These are phyloP conservation scores for Lymantria monacha DNA, from an alignment of 2,888 invertebrate species.

Conservation along the genomic window DNA sequence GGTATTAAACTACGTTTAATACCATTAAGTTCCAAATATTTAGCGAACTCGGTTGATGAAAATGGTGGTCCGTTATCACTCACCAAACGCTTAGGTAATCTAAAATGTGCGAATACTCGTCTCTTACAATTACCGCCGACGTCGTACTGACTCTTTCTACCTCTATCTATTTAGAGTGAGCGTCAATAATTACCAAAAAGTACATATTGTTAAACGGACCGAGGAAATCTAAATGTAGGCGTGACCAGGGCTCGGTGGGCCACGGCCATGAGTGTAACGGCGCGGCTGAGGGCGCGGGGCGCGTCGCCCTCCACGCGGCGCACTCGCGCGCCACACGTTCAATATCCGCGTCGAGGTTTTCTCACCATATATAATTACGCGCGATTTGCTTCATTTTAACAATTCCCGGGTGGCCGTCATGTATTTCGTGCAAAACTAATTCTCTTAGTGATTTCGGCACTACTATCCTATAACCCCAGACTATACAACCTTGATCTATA, in stretches of 20 bases:
- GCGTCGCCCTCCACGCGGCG: background rate
- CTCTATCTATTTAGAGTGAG: background rate
- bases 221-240: constrained; percentile 2
- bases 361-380: constrained; percentile 1
- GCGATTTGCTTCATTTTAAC: constrained; percentile 1
- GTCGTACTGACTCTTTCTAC: background rate
- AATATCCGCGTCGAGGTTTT: background rate
- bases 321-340: background rate
- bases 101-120: constrained; percentile 8
- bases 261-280: constrained; percentile 21
- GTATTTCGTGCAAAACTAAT: background rate
- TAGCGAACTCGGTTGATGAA: constrained; percentile 16
- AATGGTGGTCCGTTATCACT: too few relatives aligned
- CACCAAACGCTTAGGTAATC: too few relatives aligned
- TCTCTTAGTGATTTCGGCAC: background rate
- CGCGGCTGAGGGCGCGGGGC: constrained; percentile 3
- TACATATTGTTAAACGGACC: background rate
- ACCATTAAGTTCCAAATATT: constrained; percentile 17
- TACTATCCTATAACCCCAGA: background rate
- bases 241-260: constrained; percentile 3
- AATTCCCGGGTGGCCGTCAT: background rate
- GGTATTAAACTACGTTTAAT: constrained; percentile 9
- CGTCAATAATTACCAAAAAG: background rate
- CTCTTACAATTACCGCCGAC: background rate
- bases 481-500: background rate